Evolutionary conservation across 2,797 vertebrate genomes (phyloP), one percentile per base, ranked within the genome.

Genomic region (Poeciliopsis paucimaculata): DNA sequence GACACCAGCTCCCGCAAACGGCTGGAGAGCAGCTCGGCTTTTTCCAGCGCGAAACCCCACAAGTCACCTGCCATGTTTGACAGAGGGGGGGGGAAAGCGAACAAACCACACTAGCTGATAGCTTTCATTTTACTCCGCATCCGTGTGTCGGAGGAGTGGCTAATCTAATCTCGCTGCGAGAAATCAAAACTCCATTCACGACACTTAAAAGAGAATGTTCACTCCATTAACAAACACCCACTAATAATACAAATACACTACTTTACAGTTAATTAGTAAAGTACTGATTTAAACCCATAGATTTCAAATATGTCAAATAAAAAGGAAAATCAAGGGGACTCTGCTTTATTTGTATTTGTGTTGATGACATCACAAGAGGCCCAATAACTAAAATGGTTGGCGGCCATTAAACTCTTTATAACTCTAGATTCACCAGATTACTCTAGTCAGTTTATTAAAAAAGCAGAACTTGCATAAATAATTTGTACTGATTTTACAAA

Each of bases 21-120:
- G 41, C 92, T 91, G 70, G 96, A 97, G 76, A 96, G 93, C 77
- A 96, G 91, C 73, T 98, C 97, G 86, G 96, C 98, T 93, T 97
- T 96, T 78, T 96, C 96, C 90, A 95, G 91, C 89, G 95, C 94
- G 20, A 94, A 92, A 77, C 94, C 95, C 86, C 87, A 94, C 95
- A 96, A 95, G 91, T 95, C 94, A 82, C 82, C 93, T 86, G 96
- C 96, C 97, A 97, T 97, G 86, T 93, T 72, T 96, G 75, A 60
- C 74, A 41, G 39, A 7, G 7, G n/a, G n/a, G n/a, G n/a, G n/a
- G n/a, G n/a, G n/a, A n/a, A n/a, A n/a, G 49, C 78, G 76, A 76
- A 76, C 72, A 28, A 72, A 28, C 68, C 7, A 1, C 41, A 82
- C 83, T 46, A 86, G 60, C 81, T 75, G 84, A 73, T 90, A 89